Evolutionary conservation across 92 coral and sea anemone species (phyloP), one percentile per base, ranked within the genome.

Genomic region (Metridium senile): DNA sequence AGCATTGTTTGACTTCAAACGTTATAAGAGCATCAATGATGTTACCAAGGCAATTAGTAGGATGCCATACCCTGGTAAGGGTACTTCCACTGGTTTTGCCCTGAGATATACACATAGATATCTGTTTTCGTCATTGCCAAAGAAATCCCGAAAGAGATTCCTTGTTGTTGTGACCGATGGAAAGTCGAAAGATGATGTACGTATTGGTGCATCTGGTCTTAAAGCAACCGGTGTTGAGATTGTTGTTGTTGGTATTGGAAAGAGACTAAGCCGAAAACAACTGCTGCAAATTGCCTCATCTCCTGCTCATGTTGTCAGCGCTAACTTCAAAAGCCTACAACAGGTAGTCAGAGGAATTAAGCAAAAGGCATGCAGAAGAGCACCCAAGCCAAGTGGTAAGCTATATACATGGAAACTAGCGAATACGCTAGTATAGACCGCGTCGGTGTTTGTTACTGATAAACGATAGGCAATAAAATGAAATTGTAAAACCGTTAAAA

Each of bases 11-110:
- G 26, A 45, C 62, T 75, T 75, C 8, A 64, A 46, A 4, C 58
- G 62, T 10, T 45, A 28, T 46, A 49, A 27, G 4, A 27, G 49
- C 56, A 75, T 64, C 51, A 30, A 30, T 46, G 71, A 9, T 46
- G 35, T 87, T 26, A 53, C 71, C 33, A 66, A 72, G 22, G 97
- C 97, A 2, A 75, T 91, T 4, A 64, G 76, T 32, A 49, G 78
- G 7, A 75, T 85, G 72, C 86, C 83, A 25, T 87, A 80, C 51
- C 85, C 80, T 18, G 68, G 89, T 28, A 72, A 84, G 45, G 87
- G 88, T 35, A 77, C 97, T 17, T 68, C 71, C 4, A 91, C 88
- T 16, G 92, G 89, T 23, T 67, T 71, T 27, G 97, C 81, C 16
- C 88, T 91, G 0, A 77, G 76, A 49, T 76, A 76, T 39, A 72